These are phyloP conservation scores for Phalloptychus januarius DNA, from an alignment of 2,797 vertebrate species.

Conservation along the genomic window DNA sequence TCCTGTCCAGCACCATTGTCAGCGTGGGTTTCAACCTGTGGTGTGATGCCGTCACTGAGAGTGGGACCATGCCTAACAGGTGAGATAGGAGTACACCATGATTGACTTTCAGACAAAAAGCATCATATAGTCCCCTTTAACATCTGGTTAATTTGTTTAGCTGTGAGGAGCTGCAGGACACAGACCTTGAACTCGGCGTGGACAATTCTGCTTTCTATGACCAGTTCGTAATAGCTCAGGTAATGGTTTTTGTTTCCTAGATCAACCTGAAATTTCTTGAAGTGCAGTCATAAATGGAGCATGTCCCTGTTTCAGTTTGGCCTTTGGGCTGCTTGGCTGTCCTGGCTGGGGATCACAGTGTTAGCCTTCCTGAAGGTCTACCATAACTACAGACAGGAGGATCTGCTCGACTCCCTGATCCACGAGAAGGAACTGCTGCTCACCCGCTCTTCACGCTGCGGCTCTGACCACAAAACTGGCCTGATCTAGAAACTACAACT, in stretches of 20 bases:
- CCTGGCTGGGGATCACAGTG: conserved; percentile 92
- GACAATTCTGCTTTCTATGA: conserved; percentile 96
- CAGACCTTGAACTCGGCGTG: conserved; percentile 90
- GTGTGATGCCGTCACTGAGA: conserved; percentile 94
- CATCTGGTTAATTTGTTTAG: conserved; percentile 63
- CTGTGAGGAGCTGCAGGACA: conserved; percentile 92
- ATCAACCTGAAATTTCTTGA: neutral
- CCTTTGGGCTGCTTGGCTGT: conserved; percentile 95
- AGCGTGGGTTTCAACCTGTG: conserved; percentile 97
- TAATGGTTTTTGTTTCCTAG: conserved; percentile 44
- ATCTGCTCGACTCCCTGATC: conserved; percentile 92
- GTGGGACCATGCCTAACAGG: conserved; percentile 90
- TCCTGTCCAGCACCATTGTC: conserved; percentile 95
- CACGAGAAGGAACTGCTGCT: conserved; percentile 96
- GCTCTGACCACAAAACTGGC: conserved; percentile 87
- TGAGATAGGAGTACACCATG: conserved; percentile 54
- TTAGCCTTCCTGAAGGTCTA: conserved; percentile 97
- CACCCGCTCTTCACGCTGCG: conserved; percentile 82
- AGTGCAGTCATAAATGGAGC: neutral
- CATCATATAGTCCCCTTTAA: neutral
- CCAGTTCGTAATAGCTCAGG: conserved; percentile 96
- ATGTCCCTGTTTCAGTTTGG: conserved; percentile 84
- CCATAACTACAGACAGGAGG: conserved; percentile 94
- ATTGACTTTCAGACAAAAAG: neutral
- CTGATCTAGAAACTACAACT: conserved; percentile 83